Percentiles rank a stretch among this genome's conserved stretches.
Evolutionary conservation across 2,797 vertebrate genomes (phyloP).

Genomic region (Aratinga solstitialis): DNA sequence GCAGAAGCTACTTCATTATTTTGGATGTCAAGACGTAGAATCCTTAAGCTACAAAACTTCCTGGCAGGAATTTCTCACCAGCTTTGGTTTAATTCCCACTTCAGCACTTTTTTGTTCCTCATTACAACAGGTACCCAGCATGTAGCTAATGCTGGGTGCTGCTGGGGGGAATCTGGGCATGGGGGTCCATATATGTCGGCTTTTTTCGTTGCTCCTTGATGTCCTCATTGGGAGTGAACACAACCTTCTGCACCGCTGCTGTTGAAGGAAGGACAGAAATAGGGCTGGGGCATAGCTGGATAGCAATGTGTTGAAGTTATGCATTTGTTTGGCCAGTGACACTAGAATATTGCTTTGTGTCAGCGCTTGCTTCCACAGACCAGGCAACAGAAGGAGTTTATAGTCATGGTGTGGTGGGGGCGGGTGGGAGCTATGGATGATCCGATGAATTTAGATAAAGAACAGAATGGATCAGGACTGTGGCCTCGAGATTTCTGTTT

Average conservation of each 20-base stretch:
- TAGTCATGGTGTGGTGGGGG: background rate
- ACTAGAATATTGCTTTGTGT: background rate
- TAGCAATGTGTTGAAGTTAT: background rate
- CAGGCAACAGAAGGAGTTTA: background rate
- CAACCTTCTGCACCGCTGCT: background rate
- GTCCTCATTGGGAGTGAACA: background rate
- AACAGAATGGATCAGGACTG: background rate
- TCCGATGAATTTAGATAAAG: background rate
- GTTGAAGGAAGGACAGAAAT: background rate
- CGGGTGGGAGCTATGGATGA: background rate
- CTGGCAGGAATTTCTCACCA: background rate
- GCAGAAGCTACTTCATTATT: background rate
- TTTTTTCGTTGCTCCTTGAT: background rate
- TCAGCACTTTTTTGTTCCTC: background rate
- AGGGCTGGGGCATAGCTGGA: background rate
- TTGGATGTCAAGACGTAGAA: background rate
- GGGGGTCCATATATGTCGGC: accelerated
- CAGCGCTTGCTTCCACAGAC: background rate
- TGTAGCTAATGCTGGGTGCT: background rate
- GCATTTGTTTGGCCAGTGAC: background rate
- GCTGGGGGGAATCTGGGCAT: background rate
- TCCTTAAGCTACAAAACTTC: background rate
- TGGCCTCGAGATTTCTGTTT: background rate
- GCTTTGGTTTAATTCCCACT: background rate
- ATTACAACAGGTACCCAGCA: background rate